These are phyloP conservation scores for Chionis minor DNA, from an alignment of 2,113 vertebrate genomes.

Conservation along the genomic window DNA sequence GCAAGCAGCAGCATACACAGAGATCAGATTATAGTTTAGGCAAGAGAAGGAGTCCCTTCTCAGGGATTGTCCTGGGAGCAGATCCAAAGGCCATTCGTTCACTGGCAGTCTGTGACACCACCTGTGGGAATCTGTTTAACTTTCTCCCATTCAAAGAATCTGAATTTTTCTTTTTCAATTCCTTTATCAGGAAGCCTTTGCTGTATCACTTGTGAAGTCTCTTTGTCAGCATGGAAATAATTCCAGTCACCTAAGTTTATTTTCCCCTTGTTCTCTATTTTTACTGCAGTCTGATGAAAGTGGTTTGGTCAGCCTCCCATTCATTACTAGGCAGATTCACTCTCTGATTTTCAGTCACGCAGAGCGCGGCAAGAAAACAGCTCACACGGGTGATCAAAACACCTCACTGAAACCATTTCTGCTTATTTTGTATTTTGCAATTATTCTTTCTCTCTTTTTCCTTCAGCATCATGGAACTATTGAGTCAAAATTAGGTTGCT, in stretches of 20 bases:
- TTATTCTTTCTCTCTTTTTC: slow-evolving; percentile 8
- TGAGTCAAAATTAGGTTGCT: slow-evolving; percentile 49
- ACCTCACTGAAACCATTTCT: slow-evolving; percentile 52
- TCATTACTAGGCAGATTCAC: slow-evolving; percentile 35
- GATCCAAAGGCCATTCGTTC: neutral
- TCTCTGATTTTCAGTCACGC: slow-evolving; percentile 45
- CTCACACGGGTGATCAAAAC: slow-evolving; percentile 49
- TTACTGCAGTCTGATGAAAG: neutral
- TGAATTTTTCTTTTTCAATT: neutral
- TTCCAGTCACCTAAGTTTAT: slow-evolving; percentile 35
- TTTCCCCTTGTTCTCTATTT: neutral
- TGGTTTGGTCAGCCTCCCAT: slow-evolving; percentile 28
- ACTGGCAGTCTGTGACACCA: neutral
- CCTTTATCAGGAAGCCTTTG: neutral
- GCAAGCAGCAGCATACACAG: neutral
- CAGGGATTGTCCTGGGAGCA: neutral
- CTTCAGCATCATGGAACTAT: neutral
- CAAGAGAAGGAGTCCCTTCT: neutral
- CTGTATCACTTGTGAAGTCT: neutral
- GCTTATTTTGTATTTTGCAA: slow-evolving; percentile 34
- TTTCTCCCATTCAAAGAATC: neutral
- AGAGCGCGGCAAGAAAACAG: slow-evolving; percentile 28
- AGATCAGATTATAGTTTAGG: neutral
- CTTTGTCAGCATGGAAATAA: slow-evolving; percentile 2
- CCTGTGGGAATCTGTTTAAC: neutral